Evolutionary conservation across 2,888 invertebrate species (phyloP).

Genomic region (Steinernema carpocapsae): DNA sequence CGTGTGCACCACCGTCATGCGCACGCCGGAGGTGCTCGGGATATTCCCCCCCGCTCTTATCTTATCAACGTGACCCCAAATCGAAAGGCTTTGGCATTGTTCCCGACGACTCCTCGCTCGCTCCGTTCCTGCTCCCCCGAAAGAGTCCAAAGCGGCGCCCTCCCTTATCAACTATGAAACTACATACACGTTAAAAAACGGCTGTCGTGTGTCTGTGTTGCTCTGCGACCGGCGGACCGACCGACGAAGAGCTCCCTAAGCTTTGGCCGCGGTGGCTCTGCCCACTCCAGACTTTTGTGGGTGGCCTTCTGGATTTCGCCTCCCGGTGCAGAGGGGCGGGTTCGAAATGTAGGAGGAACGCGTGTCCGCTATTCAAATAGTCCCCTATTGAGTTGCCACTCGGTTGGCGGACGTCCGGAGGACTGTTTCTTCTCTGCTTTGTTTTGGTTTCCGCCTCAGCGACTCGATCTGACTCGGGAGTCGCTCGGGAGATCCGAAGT

Average conservation of each 20-base stretch:
- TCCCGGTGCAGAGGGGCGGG: neutral
- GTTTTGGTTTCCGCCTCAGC: neutral
- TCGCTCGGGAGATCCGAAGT: neutral
- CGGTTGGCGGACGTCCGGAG: neutral
- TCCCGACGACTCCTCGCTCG: neutral
- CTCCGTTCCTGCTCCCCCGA: neutral
- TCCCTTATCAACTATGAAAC: slow-evolving; percentile 17
- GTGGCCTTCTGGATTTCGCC: slow-evolving; percentile 17
- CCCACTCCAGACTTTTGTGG: neutral
- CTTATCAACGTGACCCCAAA: neutral
- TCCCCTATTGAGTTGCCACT: neutral
- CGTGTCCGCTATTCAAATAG: slow-evolving; percentile 25
- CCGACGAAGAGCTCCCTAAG: neutral
- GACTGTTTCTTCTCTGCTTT: slow-evolving; percentile 15
- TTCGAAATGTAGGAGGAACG: slow-evolving; percentile 24
- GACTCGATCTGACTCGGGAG: neutral
- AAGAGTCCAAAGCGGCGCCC: neutral
- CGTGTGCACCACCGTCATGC: neutral
- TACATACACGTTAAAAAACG: slow-evolving; percentile 4
- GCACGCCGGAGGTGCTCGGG: neutral
- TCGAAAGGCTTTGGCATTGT: neutral
- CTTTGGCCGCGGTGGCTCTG: neutral
- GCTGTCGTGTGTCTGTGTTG: too few relatives aligned
- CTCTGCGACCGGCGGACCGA: too few relatives aligned
- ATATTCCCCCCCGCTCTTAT: neutral